Base-by-base conservation (phyloP, 2,888 invertebrate species). In the Oxyteleia sp. region DNA sequence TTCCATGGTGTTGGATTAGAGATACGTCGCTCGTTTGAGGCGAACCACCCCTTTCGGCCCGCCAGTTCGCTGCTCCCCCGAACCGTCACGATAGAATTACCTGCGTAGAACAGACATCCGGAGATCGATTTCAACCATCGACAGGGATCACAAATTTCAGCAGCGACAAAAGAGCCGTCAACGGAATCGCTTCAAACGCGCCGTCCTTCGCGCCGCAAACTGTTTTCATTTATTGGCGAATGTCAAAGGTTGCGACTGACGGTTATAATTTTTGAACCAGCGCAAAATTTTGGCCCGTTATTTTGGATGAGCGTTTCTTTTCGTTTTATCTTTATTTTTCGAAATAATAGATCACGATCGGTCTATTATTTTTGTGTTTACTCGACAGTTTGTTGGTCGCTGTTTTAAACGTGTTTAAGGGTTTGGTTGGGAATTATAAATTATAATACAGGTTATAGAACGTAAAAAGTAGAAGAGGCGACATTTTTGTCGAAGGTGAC, bases 11-110 rank as follows among this genome's bases (percentile, higher is more conserved):
- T 90, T 89, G 91, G 91, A 92, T 92, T 90, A 92, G 91, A 91
- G 91, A 90, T 90, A 89, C 90, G 90, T 90, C 89, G 90, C 88
- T 92, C 91, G 91, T 92, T 92, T 90, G 90, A 91, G 89, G 89
- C 88, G 86, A 88, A 63, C 82, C 82, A 68, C 72, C 81, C 84
- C 84, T 75, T 81, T 72, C 51, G 76, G 15, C 49, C 69, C 61
- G 68, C 32, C 45, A 79, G 63, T 75, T 76, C 82, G 68, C 76
- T 83, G 82, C 74, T 57, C 51, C 74, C 49, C 80, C 43, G 68
- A 84, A 68, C 71, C 76, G 85, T 82, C 78, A 84, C 75, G 75
- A 82, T 69, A 63, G 80, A 82, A 69, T 76, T 82, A 82, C 82
- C 75, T 76, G 79, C 63, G 63, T 63, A 59, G 49, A 78, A 64